A percentile compares a stretch with the other conserved stretches of the same genome.
Conservation (phyloP, 2,888 invertebrate genomes). For the Brenthis hecate region DNA sequence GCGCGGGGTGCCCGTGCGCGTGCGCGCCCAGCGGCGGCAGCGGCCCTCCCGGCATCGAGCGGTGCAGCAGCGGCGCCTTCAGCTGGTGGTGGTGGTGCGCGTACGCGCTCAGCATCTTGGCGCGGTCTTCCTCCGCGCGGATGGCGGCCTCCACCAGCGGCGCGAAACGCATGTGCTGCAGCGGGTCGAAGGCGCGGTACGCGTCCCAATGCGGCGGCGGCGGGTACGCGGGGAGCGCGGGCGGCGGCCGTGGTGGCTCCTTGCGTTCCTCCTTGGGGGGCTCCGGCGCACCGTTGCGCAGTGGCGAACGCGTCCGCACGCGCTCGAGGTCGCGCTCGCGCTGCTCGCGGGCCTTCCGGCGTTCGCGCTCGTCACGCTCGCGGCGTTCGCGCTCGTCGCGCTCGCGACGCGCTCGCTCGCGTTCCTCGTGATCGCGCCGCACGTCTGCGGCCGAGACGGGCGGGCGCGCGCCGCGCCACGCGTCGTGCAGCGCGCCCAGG, state of each 20-base stretch:
- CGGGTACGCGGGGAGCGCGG: conserved; percentile 81
- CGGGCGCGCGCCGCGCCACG: conserved; percentile 63
- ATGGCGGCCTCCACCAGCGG: conserved; percentile 90
- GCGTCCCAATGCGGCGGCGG: conserved; percentile 85
- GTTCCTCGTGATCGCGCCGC: conserved; percentile 73
- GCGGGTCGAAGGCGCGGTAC: conserved; percentile 87
- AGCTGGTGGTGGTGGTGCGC: conserved; percentile 83
- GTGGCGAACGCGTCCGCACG: conserved; percentile 87
- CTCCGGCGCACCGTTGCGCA: conserved; percentile 86
- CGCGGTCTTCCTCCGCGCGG: conserved; percentile 90
- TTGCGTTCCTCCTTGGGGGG: conserved; percentile 76
- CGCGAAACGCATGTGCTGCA: conserved; percentile 87
- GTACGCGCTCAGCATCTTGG: conserved; percentile 88
- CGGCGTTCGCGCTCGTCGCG: conserved; percentile 84
- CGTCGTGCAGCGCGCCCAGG: conserved; percentile 69
- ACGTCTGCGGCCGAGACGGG: conserved; percentile 63
- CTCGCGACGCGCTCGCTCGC: conserved; percentile 81
- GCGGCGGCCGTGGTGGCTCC: conserved; percentile 72
- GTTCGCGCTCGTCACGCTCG: conserved; percentile 82
- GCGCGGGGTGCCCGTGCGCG: conserved; percentile 57
- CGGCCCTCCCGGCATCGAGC: conserved; percentile 74
- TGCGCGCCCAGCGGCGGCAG: conserved; percentile 54
- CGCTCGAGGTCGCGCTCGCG: conserved; percentile 84
- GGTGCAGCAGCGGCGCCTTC: conserved; percentile 72
- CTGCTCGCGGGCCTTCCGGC: conserved; percentile 80